phyloP scores from a whole-genome alignment of 2,113 vertebrate species.

The Aythya baeri region DNA sequence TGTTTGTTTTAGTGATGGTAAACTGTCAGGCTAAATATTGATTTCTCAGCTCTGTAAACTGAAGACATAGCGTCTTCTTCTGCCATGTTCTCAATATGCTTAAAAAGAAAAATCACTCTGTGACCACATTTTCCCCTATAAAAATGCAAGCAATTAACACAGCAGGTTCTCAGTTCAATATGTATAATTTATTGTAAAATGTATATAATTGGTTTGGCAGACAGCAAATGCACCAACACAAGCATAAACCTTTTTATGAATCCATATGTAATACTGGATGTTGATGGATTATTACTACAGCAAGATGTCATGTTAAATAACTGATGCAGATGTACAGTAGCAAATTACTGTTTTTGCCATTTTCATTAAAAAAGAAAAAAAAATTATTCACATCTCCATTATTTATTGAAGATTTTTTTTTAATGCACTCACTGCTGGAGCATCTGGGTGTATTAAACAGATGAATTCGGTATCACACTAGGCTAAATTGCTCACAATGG shows the following conservation, averaged over 20 bases:
- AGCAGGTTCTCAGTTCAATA: constrained; percentile 32
- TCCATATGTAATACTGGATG: constrained; percentile 29
- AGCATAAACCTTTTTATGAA: constrained; percentile 39
- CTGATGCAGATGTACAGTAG: constrained; percentile 36
- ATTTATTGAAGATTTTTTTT: constrained; percentile 39
- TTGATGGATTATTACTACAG: constrained; percentile 25
- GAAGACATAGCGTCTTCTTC: neutral
- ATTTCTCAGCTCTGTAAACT: constrained; percentile 6
- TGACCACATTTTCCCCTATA: neutral
- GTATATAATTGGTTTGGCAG: constrained; percentile 49
- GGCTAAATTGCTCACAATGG: constrained; percentile 44
- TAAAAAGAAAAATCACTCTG: neutral
- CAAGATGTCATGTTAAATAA: constrained; percentile 44
- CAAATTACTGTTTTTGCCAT: constrained; percentile 20
- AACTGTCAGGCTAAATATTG: neutral
- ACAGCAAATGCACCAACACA: constrained; percentile 18
- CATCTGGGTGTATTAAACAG: constrained; percentile 52
- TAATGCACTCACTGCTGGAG: constrained; percentile 26
- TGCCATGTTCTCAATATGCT: constrained; percentile 22
- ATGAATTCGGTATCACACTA: constrained; percentile 41
- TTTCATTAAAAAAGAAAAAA: constrained; percentile 43
- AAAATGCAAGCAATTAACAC: constrained; percentile 44
- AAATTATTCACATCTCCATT: neutral
- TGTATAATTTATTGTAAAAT: constrained; percentile 42
- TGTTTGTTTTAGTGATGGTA: neutral